A percentile compares a stretch with the other conserved stretches of the same genome.
Evolutionary conservation across 2,888 invertebrate species (phyloP).

Genomic region (Camponotus fellah): DNA sequence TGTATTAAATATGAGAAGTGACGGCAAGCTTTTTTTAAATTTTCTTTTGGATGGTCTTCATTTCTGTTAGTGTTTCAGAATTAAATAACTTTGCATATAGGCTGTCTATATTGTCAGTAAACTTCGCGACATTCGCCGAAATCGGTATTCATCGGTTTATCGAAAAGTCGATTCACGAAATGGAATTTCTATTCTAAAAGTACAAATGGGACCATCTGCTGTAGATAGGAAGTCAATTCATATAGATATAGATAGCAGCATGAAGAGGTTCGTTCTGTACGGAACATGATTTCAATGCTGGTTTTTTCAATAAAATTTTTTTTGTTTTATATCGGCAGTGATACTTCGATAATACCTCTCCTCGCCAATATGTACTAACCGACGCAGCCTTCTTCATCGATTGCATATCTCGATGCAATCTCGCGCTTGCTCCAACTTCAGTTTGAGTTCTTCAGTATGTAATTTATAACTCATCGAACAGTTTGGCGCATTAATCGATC

Average conservation of each 20-base stretch:
- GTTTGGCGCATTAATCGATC: constrained; percentile 42
- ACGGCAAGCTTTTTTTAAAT: neutral
- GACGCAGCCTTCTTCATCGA: neutral
- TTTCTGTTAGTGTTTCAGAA: neutral
- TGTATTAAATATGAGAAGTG: neutral
- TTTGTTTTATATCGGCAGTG: neutral
- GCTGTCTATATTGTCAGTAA: constrained; percentile 14
- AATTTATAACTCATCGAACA: constrained; percentile 47
- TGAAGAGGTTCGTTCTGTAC: constrained; percentile 7
- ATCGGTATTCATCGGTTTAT: constrained; percentile 51
- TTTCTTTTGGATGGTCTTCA: neutral
- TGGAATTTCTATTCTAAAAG: constrained; percentile 39
- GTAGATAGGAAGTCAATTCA: constrained; percentile 48
- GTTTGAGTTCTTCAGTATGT: constrained; percentile 32
- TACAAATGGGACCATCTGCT: constrained; percentile 26
- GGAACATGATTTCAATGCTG: constrained; percentile 36
- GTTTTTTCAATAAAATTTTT: constrained; percentile 41
- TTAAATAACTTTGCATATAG: neutral
- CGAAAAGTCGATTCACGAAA: constrained; percentile 47
- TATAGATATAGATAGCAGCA: neutral
- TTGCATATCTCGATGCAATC: neutral
- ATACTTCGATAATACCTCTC: constrained; percentile 29
- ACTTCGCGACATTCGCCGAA: neutral
- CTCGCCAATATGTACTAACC: neutral
- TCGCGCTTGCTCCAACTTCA: neutral